phyloP scores from a whole-genome alignment of 2,113 vertebrate genomes.

The Podarcis raffonei region DNA sequence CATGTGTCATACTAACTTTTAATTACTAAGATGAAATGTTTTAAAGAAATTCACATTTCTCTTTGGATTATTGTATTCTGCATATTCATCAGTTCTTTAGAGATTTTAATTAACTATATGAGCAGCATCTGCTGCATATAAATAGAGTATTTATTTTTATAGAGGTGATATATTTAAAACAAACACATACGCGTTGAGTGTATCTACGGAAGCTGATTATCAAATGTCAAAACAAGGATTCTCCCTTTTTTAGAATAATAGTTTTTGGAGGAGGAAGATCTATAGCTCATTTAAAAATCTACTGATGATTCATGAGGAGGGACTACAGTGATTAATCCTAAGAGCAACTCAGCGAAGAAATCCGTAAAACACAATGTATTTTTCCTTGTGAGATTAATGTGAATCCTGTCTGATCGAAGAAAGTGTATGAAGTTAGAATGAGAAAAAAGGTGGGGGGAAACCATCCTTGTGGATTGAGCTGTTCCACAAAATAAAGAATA shows the following conservation, averaged over 20 bases:
- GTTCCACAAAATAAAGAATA: constrained; percentile 44
- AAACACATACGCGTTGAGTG: neutral
- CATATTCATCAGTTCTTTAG: constrained; percentile 34
- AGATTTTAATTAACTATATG: constrained; percentile 35
- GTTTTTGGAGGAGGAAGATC: constrained; percentile 46
- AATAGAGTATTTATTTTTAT: constrained; percentile 39
- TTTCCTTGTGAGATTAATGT: constrained; percentile 55
- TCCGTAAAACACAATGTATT: constrained; percentile 47
- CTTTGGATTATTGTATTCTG: constrained; percentile 25
- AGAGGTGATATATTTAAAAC: constrained; percentile 48
- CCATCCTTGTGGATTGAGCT: constrained; percentile 21
- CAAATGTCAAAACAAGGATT: constrained; percentile 49
- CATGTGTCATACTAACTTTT: neutral
- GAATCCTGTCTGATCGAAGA: constrained; percentile 48
- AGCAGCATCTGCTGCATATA: constrained; percentile 38
- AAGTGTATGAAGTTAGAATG: constrained; percentile 34
- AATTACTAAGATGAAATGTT: constrained; percentile 29
- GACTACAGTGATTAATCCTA: constrained; percentile 58
- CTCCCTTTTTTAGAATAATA: constrained; percentile 14
- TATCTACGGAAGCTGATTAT: constrained; percentile 54
- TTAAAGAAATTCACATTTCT: constrained; percentile 40
- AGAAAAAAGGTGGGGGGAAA: neutral
- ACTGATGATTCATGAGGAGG: constrained; percentile 58
- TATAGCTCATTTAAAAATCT: constrained; percentile 40
- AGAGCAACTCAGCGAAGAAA: constrained; percentile 55